These are phyloP conservation scores for Danio choprae DNA, from an alignment of 2,797 vertebrate genomes.

Conservation along the genomic window DNA sequence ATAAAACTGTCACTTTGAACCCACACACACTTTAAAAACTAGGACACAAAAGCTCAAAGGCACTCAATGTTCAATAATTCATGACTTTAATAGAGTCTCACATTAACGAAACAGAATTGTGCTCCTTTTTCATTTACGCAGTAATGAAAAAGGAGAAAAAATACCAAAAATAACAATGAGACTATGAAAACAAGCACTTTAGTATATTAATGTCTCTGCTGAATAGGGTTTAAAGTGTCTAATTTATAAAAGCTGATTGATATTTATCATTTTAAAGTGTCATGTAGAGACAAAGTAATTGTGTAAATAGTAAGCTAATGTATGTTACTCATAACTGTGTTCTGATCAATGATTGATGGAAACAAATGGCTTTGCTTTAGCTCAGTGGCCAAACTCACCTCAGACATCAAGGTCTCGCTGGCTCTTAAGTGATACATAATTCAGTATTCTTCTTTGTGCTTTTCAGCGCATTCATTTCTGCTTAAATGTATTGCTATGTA, in stretches of 20 bases:
- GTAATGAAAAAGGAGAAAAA: neutral
- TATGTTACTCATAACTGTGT: neutral
- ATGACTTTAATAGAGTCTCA: conserved; percentile 53
- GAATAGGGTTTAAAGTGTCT: conserved; percentile 2
- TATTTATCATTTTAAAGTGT: neutral
- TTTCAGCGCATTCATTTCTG: conserved; percentile 53
- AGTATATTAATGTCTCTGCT: neutral
- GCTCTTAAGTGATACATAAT: conserved; percentile 71
- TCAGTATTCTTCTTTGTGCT: conserved; percentile 52
- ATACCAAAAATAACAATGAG: neutral
- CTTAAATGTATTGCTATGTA: conserved; percentile 32
- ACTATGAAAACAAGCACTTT: neutral
- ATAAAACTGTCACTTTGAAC: conserved; percentile 30
- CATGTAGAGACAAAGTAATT: neutral
- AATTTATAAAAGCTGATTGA: neutral
- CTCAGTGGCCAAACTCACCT: conserved; percentile 32
- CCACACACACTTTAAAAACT: conserved; percentile 46
- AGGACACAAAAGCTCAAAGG: conserved; percentile 53
- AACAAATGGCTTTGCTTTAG: neutral
- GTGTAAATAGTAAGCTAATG: neutral
- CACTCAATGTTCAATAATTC: conserved; percentile 52
- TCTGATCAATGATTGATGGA: neutral
- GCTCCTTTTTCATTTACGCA: neutral
- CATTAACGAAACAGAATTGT: conserved; percentile 58
- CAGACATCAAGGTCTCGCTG: conserved; percentile 59